Percentiles rank a stretch among this genome's conserved stretches.
phyloP scores from a whole-genome alignment of 2,797 vertebrate genomes.

The Lagocephalus sceleratus region DNA sequence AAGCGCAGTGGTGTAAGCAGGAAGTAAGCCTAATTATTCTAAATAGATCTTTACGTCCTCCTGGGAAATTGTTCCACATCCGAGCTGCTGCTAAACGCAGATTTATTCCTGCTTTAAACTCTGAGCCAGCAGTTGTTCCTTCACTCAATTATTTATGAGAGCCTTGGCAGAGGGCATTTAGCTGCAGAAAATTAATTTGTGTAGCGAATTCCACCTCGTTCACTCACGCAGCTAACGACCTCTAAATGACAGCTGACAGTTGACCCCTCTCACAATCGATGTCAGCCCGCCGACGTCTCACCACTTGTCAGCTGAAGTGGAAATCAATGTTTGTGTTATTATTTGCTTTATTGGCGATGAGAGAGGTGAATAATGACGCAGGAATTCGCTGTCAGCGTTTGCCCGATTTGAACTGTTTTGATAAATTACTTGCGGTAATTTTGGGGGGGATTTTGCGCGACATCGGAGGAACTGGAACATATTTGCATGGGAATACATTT shows the following conservation, averaged over 20 bases:
- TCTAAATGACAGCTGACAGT: constrained; percentile 88
- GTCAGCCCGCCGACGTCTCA: constrained; percentile 80
- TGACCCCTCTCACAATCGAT: constrained; percentile 88
- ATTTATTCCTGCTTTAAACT: constrained; percentile 70
- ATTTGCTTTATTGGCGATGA: constrained; percentile 51
- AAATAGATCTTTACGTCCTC: constrained; percentile 54
- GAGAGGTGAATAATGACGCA: constrained; percentile 30
- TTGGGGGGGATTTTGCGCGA: no score
- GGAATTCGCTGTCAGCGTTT: not conserved
- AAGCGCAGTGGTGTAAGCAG: constrained; percentile 43
- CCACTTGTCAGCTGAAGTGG: constrained; percentile 65
- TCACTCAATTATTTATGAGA: constrained; percentile 85
- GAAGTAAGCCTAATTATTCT: constrained; percentile 42
- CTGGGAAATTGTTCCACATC: constrained; percentile 65
- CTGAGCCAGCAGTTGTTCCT: constrained; percentile 64
- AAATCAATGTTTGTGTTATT: constrained; percentile 62
- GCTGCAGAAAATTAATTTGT: constrained; percentile 91
- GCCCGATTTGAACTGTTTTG: not conserved
- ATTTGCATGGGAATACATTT: no score
- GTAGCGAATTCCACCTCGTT: constrained; percentile 81
- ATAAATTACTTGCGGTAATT: not conserved
- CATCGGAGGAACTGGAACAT: no score
- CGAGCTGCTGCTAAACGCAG: constrained; percentile 57
- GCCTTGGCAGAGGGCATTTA: constrained; percentile 73
- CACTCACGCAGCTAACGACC: constrained; percentile 82